Conservation (phyloP, 2,888 invertebrate species). For the Eugnorisma glareosa region DNA sequence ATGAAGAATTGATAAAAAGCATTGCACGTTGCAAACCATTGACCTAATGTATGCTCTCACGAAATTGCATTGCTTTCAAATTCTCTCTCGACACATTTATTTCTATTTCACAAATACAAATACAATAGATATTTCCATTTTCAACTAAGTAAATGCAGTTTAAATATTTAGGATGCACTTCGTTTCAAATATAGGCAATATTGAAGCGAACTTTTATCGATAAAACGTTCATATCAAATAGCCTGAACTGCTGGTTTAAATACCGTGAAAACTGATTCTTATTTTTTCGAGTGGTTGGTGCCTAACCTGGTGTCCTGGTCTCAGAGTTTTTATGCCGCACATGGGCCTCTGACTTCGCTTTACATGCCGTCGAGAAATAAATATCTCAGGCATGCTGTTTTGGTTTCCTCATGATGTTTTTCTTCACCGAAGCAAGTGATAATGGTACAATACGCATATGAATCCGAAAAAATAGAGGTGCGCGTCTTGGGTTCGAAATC, state of each 20-base stretch:
- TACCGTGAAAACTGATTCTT: neutral
- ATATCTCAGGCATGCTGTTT: too few relatives aligned
- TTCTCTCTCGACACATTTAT: slow-evolving; percentile 18
- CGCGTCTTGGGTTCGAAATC: neutral
- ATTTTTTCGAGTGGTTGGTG: neutral
- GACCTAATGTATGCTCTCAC: slow-evolving; percentile 8
- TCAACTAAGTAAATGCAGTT: slow-evolving; percentile 21
- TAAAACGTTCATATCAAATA: neutral
- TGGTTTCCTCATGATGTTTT: neutral
- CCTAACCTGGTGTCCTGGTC: neutral
- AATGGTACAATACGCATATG: neutral
- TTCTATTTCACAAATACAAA: slow-evolving; percentile 31
- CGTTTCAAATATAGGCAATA: slow-evolving; percentile 17
- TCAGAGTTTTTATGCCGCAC: neutral
- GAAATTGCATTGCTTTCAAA: slow-evolving; percentile 37
- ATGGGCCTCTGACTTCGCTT: neutral
- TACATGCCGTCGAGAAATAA: neutral
- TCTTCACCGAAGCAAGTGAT: too few relatives aligned
- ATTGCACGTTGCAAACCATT: neutral
- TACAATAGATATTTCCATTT: slow-evolving; percentile 5
- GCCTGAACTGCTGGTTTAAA: neutral
- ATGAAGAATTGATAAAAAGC: neutral
- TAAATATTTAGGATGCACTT: slow-evolving; percentile 31
- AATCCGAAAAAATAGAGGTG: neutral
- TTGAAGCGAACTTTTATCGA: neutral